phyloP scores from a whole-genome alignment of 1,140 invertebrate genomes.

The Archivesica marissinica region DNA sequence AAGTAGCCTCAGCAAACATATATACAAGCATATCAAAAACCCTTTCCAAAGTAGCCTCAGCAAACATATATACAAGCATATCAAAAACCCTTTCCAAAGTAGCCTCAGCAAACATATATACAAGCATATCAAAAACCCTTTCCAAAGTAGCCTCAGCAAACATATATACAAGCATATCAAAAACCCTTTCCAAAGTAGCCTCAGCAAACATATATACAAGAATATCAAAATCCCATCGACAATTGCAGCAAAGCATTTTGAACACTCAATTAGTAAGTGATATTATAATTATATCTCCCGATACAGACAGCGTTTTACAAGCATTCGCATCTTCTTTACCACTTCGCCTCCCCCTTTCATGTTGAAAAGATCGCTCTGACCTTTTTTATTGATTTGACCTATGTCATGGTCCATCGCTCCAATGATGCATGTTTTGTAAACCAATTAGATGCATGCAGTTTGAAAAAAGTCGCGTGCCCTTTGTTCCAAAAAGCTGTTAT shows the following conservation, averaged over 20 bases:
- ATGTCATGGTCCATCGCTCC: slow-evolving; percentile 40
- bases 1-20: too few species aligned
- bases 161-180: too few species aligned
- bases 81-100: too few species aligned
- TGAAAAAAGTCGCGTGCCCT: slow-evolving; percentile 64
- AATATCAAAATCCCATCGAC: not conserved
- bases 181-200: too few species aligned
- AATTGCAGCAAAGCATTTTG: slow-evolving; percentile 1
- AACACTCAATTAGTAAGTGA: slow-evolving; percentile 53
- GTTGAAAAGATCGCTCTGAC: slow-evolving; percentile 45
- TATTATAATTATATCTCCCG: slow-evolving; percentile 50
- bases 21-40: too few species aligned
- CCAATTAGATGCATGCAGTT: slow-evolving; percentile 60
- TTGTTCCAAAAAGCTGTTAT: slow-evolving; percentile 60
- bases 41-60: too few species aligned
- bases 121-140: too few species aligned
- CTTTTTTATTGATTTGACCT: slow-evolving; percentile 65
- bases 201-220: too few species aligned
- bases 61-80: too few species aligned
- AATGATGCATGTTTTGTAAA: slow-evolving; percentile 55
- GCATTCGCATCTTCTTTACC: slow-evolving; percentile 1
- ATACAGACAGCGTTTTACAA: not conserved
- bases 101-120: too few species aligned
- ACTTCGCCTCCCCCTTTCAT: slow-evolving; percentile 24
- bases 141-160: too few species aligned